These are phyloP conservation scores for Caenorhabditis sp. DNA, from an alignment of 2,888 invertebrate species.

Conservation along the genomic window DNA sequence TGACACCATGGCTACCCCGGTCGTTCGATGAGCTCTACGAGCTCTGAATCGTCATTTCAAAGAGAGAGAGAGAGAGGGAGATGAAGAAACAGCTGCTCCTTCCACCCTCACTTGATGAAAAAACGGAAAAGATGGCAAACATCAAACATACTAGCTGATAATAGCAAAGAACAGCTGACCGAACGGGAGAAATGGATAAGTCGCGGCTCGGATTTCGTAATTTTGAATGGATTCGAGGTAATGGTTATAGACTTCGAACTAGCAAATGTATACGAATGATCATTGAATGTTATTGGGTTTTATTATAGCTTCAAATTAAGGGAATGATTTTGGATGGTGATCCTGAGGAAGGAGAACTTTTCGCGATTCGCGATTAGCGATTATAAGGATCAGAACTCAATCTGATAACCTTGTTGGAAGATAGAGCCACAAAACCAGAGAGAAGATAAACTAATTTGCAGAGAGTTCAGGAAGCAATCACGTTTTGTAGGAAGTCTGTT, in stretches of 20 bases:
- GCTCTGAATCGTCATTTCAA: constrained; percentile 32
- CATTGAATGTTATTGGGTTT: background rate
- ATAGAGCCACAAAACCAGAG: no score
- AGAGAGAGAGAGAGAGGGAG: background rate
- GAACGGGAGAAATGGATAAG: constrained; percentile 24
- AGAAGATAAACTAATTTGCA: no score
- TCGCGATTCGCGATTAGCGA: no score
- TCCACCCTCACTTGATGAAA: constrained; percentile 51
- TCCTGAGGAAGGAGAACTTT: no score
- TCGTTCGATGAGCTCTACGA: constrained; percentile 41
- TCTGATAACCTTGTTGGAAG: no score
- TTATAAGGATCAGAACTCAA: no score
- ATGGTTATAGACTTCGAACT: constrained; percentile 13
- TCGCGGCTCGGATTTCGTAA: constrained; percentile 54
- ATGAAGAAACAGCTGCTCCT: constrained; percentile 31
- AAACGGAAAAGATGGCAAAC: constrained; percentile 53
- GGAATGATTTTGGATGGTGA: no score
- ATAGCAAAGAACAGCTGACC: constrained; percentile 64
- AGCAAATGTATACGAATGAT: background rate
- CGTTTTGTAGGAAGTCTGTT: no score
- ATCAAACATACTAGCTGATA: constrained; percentile 60
- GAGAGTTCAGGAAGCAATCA: no score
- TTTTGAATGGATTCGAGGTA: constrained; percentile 40
- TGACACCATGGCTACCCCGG: constrained; percentile 27
- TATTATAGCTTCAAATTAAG: no score